Conservation (phyloP, 2,797 vertebrate genomes). For the Phrynocephalus forsythii region DNA sequence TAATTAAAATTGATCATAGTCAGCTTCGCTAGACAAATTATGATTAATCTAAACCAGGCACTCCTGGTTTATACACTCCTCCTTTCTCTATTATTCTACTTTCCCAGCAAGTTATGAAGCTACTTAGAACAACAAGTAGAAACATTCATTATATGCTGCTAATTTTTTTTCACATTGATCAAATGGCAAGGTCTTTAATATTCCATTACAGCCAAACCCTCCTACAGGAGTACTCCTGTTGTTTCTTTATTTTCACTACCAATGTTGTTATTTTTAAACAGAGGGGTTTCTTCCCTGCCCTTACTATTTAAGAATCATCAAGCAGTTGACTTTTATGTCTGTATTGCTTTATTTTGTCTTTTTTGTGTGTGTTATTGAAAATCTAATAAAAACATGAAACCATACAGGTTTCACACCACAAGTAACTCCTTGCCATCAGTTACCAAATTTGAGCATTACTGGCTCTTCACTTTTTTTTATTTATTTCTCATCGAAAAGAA, state of each 20-base stretch:
- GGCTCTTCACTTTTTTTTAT: slow-evolving; percentile 74
- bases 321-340: slow-evolving; percentile 55
- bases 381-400: slow-evolving; percentile 75
- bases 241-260: slow-evolving; percentile 72
- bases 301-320: slow-evolving; percentile 73
- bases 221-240: slow-evolving; percentile 73
- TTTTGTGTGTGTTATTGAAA: slow-evolving; percentile 65
- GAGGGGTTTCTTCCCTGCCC: slow-evolving; percentile 64
- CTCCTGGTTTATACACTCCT: neutral
- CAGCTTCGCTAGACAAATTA: too few relatives aligned
- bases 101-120: slow-evolving; percentile 54
- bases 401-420: slow-evolving; percentile 68
- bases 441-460: slow-evolving; percentile 73
- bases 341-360: slow-evolving; percentile 67
- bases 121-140: slow-evolving; percentile 65
- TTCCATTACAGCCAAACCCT: slow-evolving; percentile 74
- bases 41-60: too few relatives aligned
- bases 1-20: too few relatives aligned
- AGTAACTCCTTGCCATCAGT: slow-evolving; percentile 74
- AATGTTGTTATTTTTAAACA: slow-evolving; percentile 79
- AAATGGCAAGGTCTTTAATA: slow-evolving; percentile 78
- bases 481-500: slow-evolving; percentile 78
- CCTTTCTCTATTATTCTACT: slow-evolving; percentile 38
- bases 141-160: slow-evolving; percentile 78
- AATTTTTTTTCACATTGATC: slow-evolving; percentile 80